Percentiles rank a stretch among this genome's conserved stretches.
Conservation (phyloP, 1,140 invertebrate genomes). For the Zaprionus capensis region DNA sequence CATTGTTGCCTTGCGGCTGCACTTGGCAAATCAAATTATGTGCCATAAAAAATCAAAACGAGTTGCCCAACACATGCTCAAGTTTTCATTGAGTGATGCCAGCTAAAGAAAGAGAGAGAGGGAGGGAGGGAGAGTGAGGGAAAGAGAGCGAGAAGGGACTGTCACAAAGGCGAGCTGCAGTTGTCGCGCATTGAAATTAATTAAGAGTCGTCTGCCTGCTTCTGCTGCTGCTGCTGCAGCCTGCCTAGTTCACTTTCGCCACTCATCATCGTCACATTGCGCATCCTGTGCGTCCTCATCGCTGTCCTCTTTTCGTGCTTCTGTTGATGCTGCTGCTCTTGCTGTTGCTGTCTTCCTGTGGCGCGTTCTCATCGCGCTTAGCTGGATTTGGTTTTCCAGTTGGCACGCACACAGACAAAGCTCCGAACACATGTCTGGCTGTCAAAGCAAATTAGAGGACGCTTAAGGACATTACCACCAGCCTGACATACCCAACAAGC, state of each 20-base stretch:
- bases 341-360: conserved; percentile 30
- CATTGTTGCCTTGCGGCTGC: conserved; percentile 36
- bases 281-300: conserved; percentile 23
- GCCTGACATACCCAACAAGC: too few relatives aligned
- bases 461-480: conserved; percentile 37
- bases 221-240: neutral
- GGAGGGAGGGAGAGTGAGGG: neutral
- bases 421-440: conserved; percentile 67
- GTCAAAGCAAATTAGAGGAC: conserved; percentile 76
- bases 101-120: conserved; percentile 20
- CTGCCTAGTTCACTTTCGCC: neutral
- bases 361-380: conserved; percentile 54
- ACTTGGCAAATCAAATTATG: conserved; percentile 58
- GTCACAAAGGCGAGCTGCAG: conserved; percentile 59
- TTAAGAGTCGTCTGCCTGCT: conserved; percentile 60
- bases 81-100: conserved; percentile 23
- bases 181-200: conserved; percentile 66
- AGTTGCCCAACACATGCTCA: conserved; percentile 49
- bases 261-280: conserved; percentile 12
- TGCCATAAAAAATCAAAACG: conserved; percentile 40
- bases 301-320: conserved; percentile 4
- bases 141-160: neutral
- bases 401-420: conserved; percentile 77
- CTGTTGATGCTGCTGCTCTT: conserved; percentile 1
- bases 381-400: conserved; percentile 65